Evolutionary conservation across 2,888 invertebrate species (phyloP), one percentile per base, ranked within the genome.

Genomic region (Tolmerus cingulatus): DNA sequence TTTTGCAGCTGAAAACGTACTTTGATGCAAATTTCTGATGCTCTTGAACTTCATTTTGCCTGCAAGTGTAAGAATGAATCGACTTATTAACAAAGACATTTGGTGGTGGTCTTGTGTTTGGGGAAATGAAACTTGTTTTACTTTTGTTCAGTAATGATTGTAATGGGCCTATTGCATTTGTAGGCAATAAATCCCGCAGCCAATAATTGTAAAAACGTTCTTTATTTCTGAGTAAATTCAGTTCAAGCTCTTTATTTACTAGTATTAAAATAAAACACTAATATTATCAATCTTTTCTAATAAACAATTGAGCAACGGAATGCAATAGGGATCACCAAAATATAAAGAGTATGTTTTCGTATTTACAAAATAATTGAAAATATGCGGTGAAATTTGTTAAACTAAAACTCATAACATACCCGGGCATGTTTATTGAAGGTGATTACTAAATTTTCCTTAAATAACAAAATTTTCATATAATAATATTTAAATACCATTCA

Each of bases 1-100:
- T 85, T 85, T 43, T 85, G 85, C 85, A 85, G 85, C 85, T 85
- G 74, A 85, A 85, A 85, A 82, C 40, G 34, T 57, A 40, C 51
- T 27, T 66, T 66, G 66, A 66, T 66, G 51, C 51, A 51, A 19
- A 66, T 66, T 66, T 66, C 66, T 66, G 27, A 27, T 66, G 27
- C 19, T 66, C n/a, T 57, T 82, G 34, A 82, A 82, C 81, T 81
- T 81, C 46, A 81, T 81, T 34, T 55, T 55, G 37, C 27, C n/a
- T 81, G 51, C 12, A 78, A 78, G 1, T 43, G 23, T n/a, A 76
- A 19, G n/a, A n/a, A 40, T 77, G 14, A 51, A 46, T 14, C 43
- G 14, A 46, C 16, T 46, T 14, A 14, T 46, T 46, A 46, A 16
- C 43, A 46, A 19, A 16, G 51, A 4, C 1, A 16, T 5, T 7